Evolutionary conservation across 2,113 vertebrate species (phyloP), one percentile per base, ranked within the genome.

Genomic region (Conger conger): DNA sequence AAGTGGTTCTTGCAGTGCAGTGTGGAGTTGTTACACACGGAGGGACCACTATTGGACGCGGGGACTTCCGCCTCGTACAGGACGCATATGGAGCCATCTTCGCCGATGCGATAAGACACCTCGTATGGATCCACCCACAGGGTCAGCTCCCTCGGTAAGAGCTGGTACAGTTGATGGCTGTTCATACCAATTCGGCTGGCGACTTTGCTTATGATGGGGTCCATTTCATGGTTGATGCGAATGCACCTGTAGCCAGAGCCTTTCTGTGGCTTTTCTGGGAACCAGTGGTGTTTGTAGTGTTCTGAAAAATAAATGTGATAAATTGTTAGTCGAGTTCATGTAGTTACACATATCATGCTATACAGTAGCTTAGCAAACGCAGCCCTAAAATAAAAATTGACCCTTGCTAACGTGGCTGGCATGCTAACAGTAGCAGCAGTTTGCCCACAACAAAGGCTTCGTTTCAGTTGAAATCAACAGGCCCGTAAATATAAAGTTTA

Each of bases 231-330:
- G 89, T 96, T 97, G 90, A 97, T 96, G 13, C 96, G 93, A 82
- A 96, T 94, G 86, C 96, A 97, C 86, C 96, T 95, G 82, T 97
- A 97, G 0, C 95, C 96, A 0, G 96, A 97, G 79, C 96, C 96
- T 92, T 96, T 96, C 90, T 90, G 94, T 0, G 96, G 96, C 76
- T 94, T 94, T 60, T 96, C 94, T 0, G 95, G 96, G 87, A 96
- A 97, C 96, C 96, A 97, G 81, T 96, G 96, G 36, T 96, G 95
- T 76, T 87, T 93, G 90, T 97, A 97, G 90, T 96, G 95, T 87
- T 96, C 96, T 97, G 84, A 79, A 76, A 85, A n/a, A 15, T 84
- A 20, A 78, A 35, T 13, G 30, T 63, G 79, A 40, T 53, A 42
- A 40, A 36, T 54, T 30, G 13, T 33, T 16, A 80, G 9, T 6